phyloP scores from a whole-genome alignment of 92 coral and sea anemone species.

The Palythoa grandiflora region DNA sequence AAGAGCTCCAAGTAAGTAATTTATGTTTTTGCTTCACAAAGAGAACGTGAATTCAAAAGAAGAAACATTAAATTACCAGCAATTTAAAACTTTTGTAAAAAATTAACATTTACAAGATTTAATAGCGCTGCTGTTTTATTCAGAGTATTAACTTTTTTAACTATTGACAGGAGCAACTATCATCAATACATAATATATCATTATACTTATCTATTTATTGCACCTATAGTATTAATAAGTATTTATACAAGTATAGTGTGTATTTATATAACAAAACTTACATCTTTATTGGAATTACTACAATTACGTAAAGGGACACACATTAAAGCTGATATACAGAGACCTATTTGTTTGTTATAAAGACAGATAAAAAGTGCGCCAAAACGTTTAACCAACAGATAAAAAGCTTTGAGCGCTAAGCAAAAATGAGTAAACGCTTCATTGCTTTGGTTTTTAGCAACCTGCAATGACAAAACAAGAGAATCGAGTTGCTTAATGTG shows the following conservation, averaged over 20 bases:
- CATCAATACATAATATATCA: too few relatives aligned
- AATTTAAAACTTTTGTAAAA: too few relatives aligned
- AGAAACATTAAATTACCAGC: not conserved
- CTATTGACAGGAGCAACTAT: too few relatives aligned
- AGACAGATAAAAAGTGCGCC: not conserved
- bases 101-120: too few relatives aligned
- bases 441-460: constrained; percentile 21
- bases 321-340: not conserved
- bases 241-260: not conserved
- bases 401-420: not conserved
- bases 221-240: too few relatives aligned
- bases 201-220: too few relatives aligned
- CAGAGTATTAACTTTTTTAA: too few relatives aligned
- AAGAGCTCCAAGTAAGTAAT: not conserved
- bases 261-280: too few relatives aligned
- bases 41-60: not conserved
- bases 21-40: not conserved
- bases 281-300: too few relatives aligned
- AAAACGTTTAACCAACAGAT: not conserved
- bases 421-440: not conserved
- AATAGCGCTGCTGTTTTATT: too few relatives aligned
- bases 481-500: constrained; percentile 51
- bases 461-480: constrained; percentile 49
- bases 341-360: not conserved
- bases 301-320: not conserved